These are phyloP conservation scores for Scophthalmus maximus DNA, from an alignment of 2,113 vertebrate species.

Conservation along the genomic window DNA sequence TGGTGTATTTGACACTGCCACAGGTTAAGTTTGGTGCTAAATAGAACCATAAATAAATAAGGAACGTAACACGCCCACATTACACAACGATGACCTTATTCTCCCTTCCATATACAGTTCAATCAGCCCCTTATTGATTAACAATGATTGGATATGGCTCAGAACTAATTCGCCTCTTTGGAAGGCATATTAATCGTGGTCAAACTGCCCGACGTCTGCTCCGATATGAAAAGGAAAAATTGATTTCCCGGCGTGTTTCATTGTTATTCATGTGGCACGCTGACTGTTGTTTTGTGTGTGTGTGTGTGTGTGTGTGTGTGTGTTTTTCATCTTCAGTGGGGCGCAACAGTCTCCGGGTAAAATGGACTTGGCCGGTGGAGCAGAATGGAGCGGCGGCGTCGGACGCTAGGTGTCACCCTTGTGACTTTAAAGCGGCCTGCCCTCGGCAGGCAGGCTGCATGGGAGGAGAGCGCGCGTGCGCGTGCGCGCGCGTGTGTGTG, in stretches of 20 bases:
- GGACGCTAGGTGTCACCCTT: conserved; percentile 87
- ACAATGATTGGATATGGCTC: conserved; percentile 63
- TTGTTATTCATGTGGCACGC: conserved; percentile 51
- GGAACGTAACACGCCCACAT: not conserved
- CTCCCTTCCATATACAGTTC: conserved; percentile 33
- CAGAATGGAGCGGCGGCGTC: conserved; percentile 35
- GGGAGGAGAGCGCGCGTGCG: conserved; percentile 16
- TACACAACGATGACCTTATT: conserved; percentile 26
- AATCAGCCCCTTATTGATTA: conserved; percentile 57
- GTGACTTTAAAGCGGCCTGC: conserved; percentile 78
- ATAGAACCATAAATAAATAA: conserved; percentile 30
- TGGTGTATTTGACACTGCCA: conserved; percentile 2
- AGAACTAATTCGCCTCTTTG: conserved; percentile 45
- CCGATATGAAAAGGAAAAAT: conserved; percentile 55
- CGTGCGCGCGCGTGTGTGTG: conserved; percentile 25
- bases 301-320: not conserved
- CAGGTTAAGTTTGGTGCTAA: not conserved
- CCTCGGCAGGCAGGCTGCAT: conserved; percentile 53
- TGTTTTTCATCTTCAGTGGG: not conserved
- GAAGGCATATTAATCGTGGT: conserved; percentile 61
- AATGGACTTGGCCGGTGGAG: conserved; percentile 24
- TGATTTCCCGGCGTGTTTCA: conserved; percentile 48
- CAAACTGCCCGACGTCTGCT: conserved; percentile 49
- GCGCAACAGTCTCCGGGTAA: conserved; percentile 35
- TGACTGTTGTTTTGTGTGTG: not conserved